These are phyloP conservation scores for Zootermopsis nevadensis DNA, from an alignment of 2,888 invertebrate species.

Conservation along the genomic window DNA sequence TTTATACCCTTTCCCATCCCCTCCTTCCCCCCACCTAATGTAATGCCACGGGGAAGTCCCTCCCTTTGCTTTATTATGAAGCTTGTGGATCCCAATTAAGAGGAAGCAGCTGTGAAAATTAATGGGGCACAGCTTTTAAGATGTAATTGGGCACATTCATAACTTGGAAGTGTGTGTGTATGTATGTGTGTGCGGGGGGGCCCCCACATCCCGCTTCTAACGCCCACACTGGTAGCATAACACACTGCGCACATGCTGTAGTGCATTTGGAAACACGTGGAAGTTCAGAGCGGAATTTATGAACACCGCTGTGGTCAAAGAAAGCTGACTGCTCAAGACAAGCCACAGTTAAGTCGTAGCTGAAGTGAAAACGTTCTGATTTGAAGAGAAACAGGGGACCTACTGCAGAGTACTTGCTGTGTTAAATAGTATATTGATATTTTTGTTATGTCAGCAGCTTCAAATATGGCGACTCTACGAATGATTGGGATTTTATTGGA, in stretches of 20 bases:
- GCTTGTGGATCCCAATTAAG: constrained; percentile 71
- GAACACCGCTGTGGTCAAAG: background rate
- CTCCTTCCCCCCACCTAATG: constrained; percentile 44
- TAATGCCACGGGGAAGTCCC: constrained; percentile 48
- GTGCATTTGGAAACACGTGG: background rate
- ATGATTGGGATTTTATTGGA: too few species aligned
- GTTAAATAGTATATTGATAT: too few species aligned
- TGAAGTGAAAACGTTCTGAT: too few species aligned
- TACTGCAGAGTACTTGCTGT: too few species aligned
- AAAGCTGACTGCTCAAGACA: too few species aligned
- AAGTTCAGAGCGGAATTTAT: background rate
- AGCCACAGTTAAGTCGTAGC: too few species aligned
- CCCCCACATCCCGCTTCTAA: background rate
- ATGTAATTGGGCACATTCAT: constrained; percentile 74
- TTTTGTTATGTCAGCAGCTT: too few species aligned
- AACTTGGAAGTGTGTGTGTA: constrained; percentile 60
- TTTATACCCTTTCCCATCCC: constrained; percentile 31
- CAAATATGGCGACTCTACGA: too few species aligned
- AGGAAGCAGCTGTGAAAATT: constrained; percentile 73
- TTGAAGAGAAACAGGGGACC: too few species aligned
- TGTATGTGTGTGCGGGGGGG: background rate
- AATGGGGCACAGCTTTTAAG: constrained; percentile 73
- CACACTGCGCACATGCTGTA: background rate
- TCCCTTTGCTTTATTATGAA: constrained; percentile 66
- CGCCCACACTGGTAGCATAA: background rate